phyloP scores from a whole-genome alignment of 2,888 invertebrate species.

The Lymantria dispar region DNA sequence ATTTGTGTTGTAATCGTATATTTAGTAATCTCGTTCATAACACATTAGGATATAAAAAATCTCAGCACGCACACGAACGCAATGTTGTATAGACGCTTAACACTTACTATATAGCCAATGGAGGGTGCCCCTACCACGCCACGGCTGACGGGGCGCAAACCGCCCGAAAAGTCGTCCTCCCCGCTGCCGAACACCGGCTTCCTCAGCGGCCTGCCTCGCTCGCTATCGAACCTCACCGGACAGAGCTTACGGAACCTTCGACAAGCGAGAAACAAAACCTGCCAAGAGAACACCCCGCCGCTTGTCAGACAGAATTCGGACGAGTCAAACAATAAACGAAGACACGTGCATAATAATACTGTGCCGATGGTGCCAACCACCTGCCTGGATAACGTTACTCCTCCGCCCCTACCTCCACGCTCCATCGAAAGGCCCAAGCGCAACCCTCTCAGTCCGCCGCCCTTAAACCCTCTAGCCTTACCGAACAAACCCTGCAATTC shows the following conservation, averaged over 20 bases:
- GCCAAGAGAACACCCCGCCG: conserved; percentile 50
- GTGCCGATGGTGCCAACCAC: conserved; percentile 70
- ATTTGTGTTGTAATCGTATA: no score
- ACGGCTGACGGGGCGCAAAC: conserved; percentile 10
- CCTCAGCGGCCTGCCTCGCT: conserved; percentile 70
- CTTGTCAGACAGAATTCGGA: conserved; percentile 59
- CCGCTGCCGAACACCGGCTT: conserved; percentile 53
- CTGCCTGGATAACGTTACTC: conserved; percentile 65
- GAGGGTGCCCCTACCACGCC: conserved; percentile 16
- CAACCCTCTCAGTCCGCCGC: conserved; percentile 44
- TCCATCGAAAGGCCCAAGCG: conserved; percentile 56
- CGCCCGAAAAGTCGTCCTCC: conserved; percentile 19
- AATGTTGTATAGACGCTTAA: conserved; percentile 19
- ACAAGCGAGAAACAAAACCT: conserved; percentile 46
- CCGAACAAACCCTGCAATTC: conserved; percentile 41
- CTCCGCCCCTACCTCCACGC: conserved; percentile 64
- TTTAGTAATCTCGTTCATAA: not conserved
- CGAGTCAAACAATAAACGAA: conserved; percentile 44
- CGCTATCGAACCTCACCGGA: conserved; percentile 74
- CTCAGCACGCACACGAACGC: conserved; percentile 20
- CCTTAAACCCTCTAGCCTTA: conserved; percentile 48
- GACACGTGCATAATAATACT: conserved; percentile 57
- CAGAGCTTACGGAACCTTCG: conserved; percentile 67
- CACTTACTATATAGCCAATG: conserved; percentile 11
- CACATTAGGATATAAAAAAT: conserved; percentile 7